Conservation (phyloP, 1,140 invertebrate species). For the Penaeus japonicus region DNA sequence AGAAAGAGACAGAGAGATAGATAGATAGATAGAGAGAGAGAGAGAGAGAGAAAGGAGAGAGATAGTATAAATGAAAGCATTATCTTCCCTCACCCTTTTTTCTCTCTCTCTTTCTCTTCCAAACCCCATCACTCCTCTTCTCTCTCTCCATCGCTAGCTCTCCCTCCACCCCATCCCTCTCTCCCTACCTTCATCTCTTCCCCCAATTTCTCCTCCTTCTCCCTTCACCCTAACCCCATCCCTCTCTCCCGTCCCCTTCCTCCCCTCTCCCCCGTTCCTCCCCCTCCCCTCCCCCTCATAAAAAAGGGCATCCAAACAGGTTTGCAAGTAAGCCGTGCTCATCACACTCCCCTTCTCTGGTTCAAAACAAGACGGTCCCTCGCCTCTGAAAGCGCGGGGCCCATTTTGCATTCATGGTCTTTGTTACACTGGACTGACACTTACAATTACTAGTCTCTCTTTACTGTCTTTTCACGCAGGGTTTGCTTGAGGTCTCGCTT, state of each 20-base stretch:
- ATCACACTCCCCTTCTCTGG: background rate
- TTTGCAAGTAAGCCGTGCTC: background rate
- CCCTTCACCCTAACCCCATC: no score
- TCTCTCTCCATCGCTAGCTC: no score
- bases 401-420: slow-evolving; percentile 51
- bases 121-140: background rate
- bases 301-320: background rate
- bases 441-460: slow-evolving; percentile 47
- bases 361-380: slow-evolving; percentile 27
- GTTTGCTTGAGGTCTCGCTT: no score
- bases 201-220: no score
- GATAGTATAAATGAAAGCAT: background rate
- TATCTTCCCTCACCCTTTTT: background rate
- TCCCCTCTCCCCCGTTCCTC: no score
- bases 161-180: no score
- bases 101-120: background rate
- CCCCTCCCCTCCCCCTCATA: no score
- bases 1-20: background rate
- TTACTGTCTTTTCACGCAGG: slow-evolving; percentile 18
- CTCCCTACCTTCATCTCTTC: no score
- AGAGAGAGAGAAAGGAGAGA: background rate
- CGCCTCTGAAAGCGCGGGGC: slow-evolving; percentile 16
- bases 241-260: no score
- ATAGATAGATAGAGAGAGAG: background rate
- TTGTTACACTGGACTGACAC: slow-evolving; percentile 44